Conservation (phyloP, 2,888 invertebrate species). For the Drosophila eohydei region DNA sequence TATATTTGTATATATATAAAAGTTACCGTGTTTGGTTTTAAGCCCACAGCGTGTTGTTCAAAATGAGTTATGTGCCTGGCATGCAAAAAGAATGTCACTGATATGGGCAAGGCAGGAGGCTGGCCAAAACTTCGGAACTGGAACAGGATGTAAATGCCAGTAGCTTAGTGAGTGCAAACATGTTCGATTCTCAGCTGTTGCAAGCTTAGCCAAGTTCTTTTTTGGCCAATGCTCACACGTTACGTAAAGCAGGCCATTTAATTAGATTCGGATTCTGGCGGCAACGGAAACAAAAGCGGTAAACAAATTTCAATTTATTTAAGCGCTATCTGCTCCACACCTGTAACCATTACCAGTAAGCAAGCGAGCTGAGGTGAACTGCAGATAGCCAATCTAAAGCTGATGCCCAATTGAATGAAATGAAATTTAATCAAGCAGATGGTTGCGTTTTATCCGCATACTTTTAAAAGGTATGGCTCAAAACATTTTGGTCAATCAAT, state of each 20-base stretch:
- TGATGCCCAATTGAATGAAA: conserved; percentile 40
- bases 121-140: conserved; percentile 51
- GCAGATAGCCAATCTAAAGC: conserved; percentile 32
- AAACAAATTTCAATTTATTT: conserved; percentile 74
- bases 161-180: conserved; percentile 51
- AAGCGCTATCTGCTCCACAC: conserved; percentile 55
- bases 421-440: conserved; percentile 74
- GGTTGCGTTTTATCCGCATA: conserved; percentile 43
- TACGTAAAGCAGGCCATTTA: conserved; percentile 61
- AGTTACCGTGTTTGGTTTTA: conserved; percentile 39
- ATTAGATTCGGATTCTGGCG: conserved; percentile 58
- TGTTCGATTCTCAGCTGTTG: conserved; percentile 63
- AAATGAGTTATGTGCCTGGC: conserved; percentile 73
- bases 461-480: conserved; percentile 5
- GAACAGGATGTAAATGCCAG: conserved; percentile 17
- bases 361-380: conserved; percentile 9
- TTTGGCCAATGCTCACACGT: conserved; percentile 39
- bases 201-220: conserved; percentile 41
- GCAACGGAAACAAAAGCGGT: conserved; percentile 47
- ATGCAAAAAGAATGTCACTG: conserved; percentile 51
- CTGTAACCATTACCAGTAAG: conserved; percentile 39
- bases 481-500: conserved; percentile 28
- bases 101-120: conserved; percentile 13
- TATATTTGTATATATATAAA: conserved; percentile 10
- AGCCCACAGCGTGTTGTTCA: conserved; percentile 19